Percentiles rank a stretch among this genome's conserved stretches.
These are phyloP conservation scores for Brachionus calyciflorus DNA, from an alignment of 1,140 invertebrate genomes.

Conservation along the genomic window DNA sequence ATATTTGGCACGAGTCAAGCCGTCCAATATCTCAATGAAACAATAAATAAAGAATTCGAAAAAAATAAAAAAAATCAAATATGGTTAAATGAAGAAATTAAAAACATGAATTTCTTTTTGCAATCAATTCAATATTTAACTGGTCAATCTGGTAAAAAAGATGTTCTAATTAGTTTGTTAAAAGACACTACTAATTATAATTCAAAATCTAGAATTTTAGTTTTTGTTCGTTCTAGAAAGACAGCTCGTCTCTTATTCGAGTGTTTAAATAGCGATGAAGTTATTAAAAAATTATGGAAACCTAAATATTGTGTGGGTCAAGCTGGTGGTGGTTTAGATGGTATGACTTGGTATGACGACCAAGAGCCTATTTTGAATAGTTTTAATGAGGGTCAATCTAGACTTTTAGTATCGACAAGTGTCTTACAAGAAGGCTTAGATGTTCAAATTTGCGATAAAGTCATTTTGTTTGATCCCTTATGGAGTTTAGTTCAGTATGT, in stretches of 20 bases:
- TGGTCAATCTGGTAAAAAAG: neutral
- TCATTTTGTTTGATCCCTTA: slow-evolving; percentile 55
- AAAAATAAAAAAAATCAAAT: slow-evolving; percentile 20
- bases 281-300: neutral
- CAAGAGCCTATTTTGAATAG: slow-evolving; percentile 17
- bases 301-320: slow-evolving; percentile 4
- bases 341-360: slow-evolving; percentile 15
- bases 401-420: slow-evolving; percentile 53
- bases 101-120: neutral
- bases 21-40: neutral
- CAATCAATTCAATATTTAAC: neutral
- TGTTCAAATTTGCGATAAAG: slow-evolving; percentile 55
- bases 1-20: neutral
- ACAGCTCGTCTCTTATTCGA: neutral
- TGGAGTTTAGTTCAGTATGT: slow-evolving; percentile 54
- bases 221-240: slow-evolving; percentile 5
- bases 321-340: neutral
- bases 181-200: neutral
- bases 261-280: neutral
- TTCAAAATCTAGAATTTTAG: neutral
- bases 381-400: slow-evolving; percentile 48
- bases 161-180: neutral
- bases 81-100: neutral
- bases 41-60: neutral
- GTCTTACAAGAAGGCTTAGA: slow-evolving; percentile 58